Conservation (phyloP, 2,888 invertebrate genomes). For the Unio delphinus region DNA sequence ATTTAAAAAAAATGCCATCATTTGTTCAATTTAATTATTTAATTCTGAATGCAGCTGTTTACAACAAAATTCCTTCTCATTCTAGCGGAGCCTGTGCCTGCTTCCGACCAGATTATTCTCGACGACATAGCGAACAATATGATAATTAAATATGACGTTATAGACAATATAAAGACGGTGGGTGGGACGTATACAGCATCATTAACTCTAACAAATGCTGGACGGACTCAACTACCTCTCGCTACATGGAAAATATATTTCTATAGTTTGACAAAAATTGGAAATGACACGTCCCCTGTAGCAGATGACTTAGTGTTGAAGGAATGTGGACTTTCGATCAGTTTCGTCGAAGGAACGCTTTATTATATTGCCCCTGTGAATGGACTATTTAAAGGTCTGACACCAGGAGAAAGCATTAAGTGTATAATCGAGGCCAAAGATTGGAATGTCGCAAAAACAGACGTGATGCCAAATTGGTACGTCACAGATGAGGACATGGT, state of each 20-base stretch:
- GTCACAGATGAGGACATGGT: slow-evolving; percentile 38
- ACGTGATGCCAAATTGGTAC: slow-evolving; percentile 54
- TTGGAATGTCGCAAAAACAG: slow-evolving; percentile 44
- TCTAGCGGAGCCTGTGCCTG: slow-evolving; percentile 26
- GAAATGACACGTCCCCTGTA: slow-evolving; percentile 7
- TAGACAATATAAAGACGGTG: slow-evolving; percentile 42
- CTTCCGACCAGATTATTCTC: slow-evolving; percentile 37
- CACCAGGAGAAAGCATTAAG: slow-evolving; percentile 13
- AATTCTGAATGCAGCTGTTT: no score
- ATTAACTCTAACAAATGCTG: slow-evolving; percentile 39
- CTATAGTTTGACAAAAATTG: slow-evolving; percentile 31
- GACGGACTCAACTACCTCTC: slow-evolving; percentile 14
- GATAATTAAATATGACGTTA: slow-evolving; percentile 32
- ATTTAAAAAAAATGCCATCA: no score
- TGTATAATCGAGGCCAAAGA: slow-evolving; percentile 19
- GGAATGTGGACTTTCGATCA: slow-evolving; percentile 32
- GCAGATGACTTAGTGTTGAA: slow-evolving; percentile 1
- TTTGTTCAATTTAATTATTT: no score
- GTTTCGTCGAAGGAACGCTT: slow-evolving; percentile 46
- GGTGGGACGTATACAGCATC: slow-evolving; percentile 14
- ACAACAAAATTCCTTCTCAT: not conserved
- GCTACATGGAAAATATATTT: slow-evolving; percentile 59
- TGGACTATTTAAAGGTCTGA: slow-evolving; percentile 20
- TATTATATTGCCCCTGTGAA: slow-evolving; percentile 38
- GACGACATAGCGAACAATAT: slow-evolving; percentile 51